Percentiles rank a stretch among this genome's conserved stretches.
phyloP scores from a whole-genome alignment of 2,113 vertebrate genomes.

The Thalassarche chlororhynchos region DNA sequence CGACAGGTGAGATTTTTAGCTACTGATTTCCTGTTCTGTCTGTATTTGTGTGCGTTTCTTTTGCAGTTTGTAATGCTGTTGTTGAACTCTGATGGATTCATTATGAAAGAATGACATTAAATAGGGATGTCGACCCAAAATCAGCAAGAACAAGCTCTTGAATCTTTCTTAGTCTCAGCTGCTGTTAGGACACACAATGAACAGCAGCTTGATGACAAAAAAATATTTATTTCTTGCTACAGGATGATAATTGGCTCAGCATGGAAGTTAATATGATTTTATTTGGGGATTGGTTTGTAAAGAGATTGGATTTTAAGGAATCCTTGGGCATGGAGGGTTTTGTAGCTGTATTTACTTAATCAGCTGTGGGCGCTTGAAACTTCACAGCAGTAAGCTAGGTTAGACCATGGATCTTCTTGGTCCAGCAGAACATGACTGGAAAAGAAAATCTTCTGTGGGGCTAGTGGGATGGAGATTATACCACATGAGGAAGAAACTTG shows the following conservation, averaged over 20 bases:
- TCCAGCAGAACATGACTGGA: not conserved
- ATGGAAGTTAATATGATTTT: not conserved
- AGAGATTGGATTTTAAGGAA: constrained; percentile 20
- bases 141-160: not conserved
- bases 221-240: not conserved
- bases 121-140: not conserved
- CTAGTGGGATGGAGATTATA: not conserved
- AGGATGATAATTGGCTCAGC: not conserved
- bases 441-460: not conserved
- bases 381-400: not conserved
- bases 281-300: constrained; percentile 29
- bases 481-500: not conserved
- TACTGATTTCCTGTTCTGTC: not conserved
- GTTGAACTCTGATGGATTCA: not conserved
- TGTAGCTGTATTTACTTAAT: not conserved
- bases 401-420: not conserved
- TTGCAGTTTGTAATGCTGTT: not conserved
- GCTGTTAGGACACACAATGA: not conserved
- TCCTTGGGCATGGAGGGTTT: not conserved
- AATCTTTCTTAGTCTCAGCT: not conserved
- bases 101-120: not conserved
- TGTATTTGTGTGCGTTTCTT: not conserved
- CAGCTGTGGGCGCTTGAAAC: not conserved
- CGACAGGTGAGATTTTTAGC: not conserved
- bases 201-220: not conserved